A percentile compares a stretch with the other conserved stretches of the same genome.
These are phyloP conservation scores for Hoplias malabaricus DNA, from an alignment of 2,113 vertebrate genomes.

Conservation along the genomic window DNA sequence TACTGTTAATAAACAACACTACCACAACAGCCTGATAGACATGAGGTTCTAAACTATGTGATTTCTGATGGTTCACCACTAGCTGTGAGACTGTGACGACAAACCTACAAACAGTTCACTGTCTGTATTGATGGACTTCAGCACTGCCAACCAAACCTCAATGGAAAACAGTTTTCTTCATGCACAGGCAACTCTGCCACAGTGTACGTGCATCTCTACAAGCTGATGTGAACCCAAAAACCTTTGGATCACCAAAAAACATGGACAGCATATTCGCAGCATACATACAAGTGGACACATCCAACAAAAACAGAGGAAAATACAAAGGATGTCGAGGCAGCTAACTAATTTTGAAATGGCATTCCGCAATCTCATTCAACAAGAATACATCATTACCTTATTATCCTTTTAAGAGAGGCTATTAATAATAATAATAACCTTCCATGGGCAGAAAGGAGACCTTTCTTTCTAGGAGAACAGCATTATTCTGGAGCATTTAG, in stretches of 20 bases:
- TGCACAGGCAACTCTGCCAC: neutral
- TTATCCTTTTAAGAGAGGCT: neutral
- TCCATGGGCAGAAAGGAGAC: slow-evolving; percentile 13
- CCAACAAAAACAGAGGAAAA: neutral
- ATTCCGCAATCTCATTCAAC: neutral
- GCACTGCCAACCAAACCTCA: neutral
- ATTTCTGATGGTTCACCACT: neutral
- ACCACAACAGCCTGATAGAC: no score
- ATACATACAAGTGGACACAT: neutral
- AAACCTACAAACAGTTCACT: neutral
- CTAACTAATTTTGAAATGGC: neutral
- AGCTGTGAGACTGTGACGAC: neutral
- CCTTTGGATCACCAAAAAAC: neutral
- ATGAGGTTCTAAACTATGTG: neutral
- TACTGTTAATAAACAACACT: slow-evolving; percentile 13
- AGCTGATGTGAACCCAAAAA: neutral
- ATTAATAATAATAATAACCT: slow-evolving; percentile 17
- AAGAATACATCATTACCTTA: neutral
- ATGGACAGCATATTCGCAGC: neutral
- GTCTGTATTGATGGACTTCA: neutral
- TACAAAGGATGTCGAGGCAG: neutral
- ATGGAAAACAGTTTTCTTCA: neutral
- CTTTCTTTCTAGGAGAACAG: slow-evolving; percentile 25
- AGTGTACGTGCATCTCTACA: neutral
- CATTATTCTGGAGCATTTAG: slow-evolving; percentile 18